These are phyloP conservation scores for Drosophila pruinosa DNA, from an alignment of 1,140 invertebrate species.

Conservation along the genomic window DNA sequence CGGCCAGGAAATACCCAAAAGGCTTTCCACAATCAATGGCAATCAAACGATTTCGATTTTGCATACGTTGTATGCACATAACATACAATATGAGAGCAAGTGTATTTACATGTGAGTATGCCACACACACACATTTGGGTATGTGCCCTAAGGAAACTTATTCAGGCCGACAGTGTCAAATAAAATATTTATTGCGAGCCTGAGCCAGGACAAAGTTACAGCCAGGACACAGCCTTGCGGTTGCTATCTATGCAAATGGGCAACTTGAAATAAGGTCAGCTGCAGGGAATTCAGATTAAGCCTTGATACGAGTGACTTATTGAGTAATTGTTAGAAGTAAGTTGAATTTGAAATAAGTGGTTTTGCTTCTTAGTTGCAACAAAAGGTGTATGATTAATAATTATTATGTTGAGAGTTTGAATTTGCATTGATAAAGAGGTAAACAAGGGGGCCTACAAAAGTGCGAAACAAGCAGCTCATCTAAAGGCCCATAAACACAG, in stretches of 20 bases:
- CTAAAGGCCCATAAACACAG: constrained; percentile 2
- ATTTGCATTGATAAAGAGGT: constrained; percentile 16
- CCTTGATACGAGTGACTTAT: not conserved
- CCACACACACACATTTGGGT: not conserved
- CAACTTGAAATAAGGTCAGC: not conserved
- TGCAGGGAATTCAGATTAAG: not conserved
- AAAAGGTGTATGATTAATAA: not conserved
- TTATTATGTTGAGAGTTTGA: not conserved
- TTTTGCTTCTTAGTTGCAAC: not conserved
- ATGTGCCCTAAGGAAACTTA: constrained; percentile 16
- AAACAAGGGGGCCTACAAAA: not conserved
- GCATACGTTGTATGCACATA: constrained; percentile 21
- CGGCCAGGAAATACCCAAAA: constrained; percentile 42
- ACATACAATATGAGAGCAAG: not conserved
- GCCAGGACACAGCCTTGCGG: not conserved
- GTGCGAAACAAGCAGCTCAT: not conserved
- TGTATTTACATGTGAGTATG: not conserved
- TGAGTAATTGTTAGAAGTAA: not conserved
- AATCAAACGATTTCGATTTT: constrained; percentile 40
- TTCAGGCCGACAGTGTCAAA: constrained; percentile 35
- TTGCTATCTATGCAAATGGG: constrained; percentile 24
- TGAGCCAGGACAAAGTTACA: not conserved
- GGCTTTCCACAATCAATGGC: constrained; percentile 39
- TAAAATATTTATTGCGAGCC: constrained; percentile 13
- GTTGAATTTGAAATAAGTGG: not conserved